A percentile compares a stretch with the other conserved stretches of the same genome.
Evolutionary conservation across 1,140 invertebrate species (phyloP).

Genomic region (Hestina assimilis): DNA sequence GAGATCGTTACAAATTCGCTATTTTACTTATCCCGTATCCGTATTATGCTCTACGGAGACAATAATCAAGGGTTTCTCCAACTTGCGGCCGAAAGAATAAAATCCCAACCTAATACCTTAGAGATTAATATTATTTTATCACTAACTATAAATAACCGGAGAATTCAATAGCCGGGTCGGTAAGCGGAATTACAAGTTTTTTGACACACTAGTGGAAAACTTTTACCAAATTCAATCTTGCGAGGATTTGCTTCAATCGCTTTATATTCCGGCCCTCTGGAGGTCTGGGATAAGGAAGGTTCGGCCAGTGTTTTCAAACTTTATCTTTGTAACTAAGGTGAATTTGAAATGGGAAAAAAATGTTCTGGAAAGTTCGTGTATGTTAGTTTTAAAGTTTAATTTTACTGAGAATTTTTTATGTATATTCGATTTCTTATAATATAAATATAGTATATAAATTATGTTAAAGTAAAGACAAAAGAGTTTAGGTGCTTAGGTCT

Average conservation of each 20-base stretch:
- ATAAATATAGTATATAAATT: no score
- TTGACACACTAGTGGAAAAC: slow-evolving; percentile 68
- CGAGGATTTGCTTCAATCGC: slow-evolving; percentile 57
- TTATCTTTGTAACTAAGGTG: slow-evolving; percentile 25
- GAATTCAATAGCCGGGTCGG: slow-evolving; percentile 68
- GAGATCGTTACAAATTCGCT: neutral
- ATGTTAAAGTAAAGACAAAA: no score
- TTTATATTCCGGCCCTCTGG: slow-evolving; percentile 48
- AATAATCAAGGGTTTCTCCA: slow-evolving; percentile 60
- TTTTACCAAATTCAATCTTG: slow-evolving; percentile 69
- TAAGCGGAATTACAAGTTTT: slow-evolving; percentile 72
- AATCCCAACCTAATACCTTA: slow-evolving; percentile 68
- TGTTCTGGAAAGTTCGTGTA: neutral
- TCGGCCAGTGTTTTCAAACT: slow-evolving; percentile 26
- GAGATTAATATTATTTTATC: slow-evolving; percentile 79
- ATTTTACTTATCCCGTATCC: slow-evolving; percentile 37
- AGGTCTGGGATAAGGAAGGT: slow-evolving; percentile 40
- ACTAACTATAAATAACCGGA: slow-evolving; percentile 72
- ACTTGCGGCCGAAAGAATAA: slow-evolving; percentile 61
- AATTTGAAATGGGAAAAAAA: slow-evolving; percentile 17
- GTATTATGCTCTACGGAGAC: slow-evolving; percentile 40
- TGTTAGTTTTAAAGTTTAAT: neutral
- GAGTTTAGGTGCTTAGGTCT: no score
- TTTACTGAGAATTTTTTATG: neutral
- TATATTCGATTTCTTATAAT: no score